Conservation (phyloP, 37 sponge, comb jelly and placozoan species). For the Axinella damicornis region DNA sequence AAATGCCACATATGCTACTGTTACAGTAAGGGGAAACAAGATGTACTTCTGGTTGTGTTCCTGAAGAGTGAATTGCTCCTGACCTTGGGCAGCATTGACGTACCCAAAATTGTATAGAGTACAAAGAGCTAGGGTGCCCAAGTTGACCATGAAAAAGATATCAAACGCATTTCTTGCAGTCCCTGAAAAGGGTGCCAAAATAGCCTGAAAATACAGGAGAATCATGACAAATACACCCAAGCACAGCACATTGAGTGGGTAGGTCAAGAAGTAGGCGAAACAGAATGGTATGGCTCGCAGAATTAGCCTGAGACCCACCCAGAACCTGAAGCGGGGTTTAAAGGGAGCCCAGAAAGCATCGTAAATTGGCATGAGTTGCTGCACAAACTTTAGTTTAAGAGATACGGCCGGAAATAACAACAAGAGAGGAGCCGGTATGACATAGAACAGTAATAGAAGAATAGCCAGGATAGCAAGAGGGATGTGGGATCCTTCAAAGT, state of each 20-base stretch:
- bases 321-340: slow-evolving; percentile 45
- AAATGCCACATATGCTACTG: slow-evolving; percentile 36
- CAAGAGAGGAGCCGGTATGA: slow-evolving; percentile 39
- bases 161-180: slow-evolving; percentile 21
- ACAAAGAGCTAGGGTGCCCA: slow-evolving; percentile 2
- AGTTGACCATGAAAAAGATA: slow-evolving; percentile 12
- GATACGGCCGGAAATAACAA: slow-evolving; percentile 24
- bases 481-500: slow-evolving; percentile 30
- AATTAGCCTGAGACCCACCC: slow-evolving; percentile 61
- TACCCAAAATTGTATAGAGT: background rate
- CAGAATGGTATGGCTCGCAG: slow-evolving; percentile 25
- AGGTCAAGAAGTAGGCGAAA: background rate
- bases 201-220: slow-evolving; percentile 16
- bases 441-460: slow-evolving; percentile 8
- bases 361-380: slow-evolving; percentile 32
- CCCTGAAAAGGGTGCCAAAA: slow-evolving; percentile 32
- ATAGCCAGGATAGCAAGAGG: slow-evolving; percentile 29
- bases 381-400: background rate
- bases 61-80: background rate
- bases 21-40: background rate
- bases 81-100: too few relatives aligned
- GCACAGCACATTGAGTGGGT: slow-evolving; percentile 5
- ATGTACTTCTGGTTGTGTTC: background rate
- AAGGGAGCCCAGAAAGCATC: slow-evolving; percentile 65
- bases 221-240: slow-evolving; percentile 9